Base-by-base conservation (phyloP, 1,140 invertebrate species). In the Eumaeus atala region DNA sequence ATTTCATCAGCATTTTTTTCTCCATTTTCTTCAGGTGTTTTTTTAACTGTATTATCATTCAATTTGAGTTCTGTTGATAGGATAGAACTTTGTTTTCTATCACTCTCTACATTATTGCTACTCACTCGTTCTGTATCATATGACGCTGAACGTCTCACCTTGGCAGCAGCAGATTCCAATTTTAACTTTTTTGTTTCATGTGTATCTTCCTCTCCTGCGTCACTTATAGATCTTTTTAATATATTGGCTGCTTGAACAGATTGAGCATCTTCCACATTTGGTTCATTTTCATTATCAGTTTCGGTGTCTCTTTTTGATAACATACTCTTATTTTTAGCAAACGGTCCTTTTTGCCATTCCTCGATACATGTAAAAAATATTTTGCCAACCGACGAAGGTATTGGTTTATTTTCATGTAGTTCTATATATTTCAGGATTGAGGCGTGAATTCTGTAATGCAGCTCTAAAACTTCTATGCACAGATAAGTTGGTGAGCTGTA, bases 381-480 rank as follows among this genome's bases (percentile, higher is more conserved):
- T 67, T 88, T 87, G 5, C 87, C 86, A 1, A 87, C 76, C 14
- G 81, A 78, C 49, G 61, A 52, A 9, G 77, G 77, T 64, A 88
- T 88, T 3, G 74, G 73, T 70, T 88, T 88, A 62, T 84, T 87
- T 64, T 88, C 87, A 56, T 93, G 90, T 58, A 92, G 90, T 69
- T 96, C 92, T 34, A 97, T 84, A 76, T 93, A 94, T 79, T 97
- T 98, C 3, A 98, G 84, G 69, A 96, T 94, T 40, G 93, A 93
- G 0, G 94, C 93, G 78, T 98, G 95, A 40, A 96, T 92, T 64
- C 94, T 88, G 75, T 95, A 95, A 74, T 94, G 92, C 7, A 94
- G 90, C 85, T 98, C 97, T 14, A 98, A 82, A 0, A 95, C 93
- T 88, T 98, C 96, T n/a, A 98, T 91, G 4, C 95, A 91, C 28